Evolutionary conservation across 2,797 vertebrate species (phyloP).

Genomic region (Cynodonichthys magdalenae): DNA sequence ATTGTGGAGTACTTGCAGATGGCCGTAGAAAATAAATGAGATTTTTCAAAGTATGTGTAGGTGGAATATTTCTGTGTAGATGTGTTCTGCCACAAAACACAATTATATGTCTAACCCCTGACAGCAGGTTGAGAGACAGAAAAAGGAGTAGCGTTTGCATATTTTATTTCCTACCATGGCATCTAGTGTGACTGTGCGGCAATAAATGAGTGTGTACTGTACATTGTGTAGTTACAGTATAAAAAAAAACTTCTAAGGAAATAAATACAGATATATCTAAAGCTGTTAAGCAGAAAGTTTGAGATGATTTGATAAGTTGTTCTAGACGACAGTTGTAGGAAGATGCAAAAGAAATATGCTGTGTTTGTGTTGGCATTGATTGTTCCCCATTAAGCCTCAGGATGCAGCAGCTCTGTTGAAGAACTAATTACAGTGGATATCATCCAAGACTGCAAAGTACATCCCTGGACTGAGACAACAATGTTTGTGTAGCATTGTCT

Average conservation of each 20-base stretch:
- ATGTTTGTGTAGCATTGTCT: slow-evolving; percentile 58
- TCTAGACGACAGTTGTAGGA: slow-evolving; percentile 36
- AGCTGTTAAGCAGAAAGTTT: slow-evolving; percentile 43
- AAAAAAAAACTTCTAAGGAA: slow-evolving; percentile 17
- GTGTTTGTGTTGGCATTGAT: slow-evolving; percentile 76
- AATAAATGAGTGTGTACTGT: slow-evolving; percentile 1
- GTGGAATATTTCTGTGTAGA: slow-evolving; percentile 74
- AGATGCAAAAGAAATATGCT: slow-evolving; percentile 40
- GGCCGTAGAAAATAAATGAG: slow-evolving; percentile 75
- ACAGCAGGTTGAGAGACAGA: slow-evolving; percentile 68
- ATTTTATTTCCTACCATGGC: slow-evolving; percentile 47
- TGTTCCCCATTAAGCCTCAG: slow-evolving; percentile 75
- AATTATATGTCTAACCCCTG: slow-evolving; percentile 74
- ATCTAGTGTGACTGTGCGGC: slow-evolving; percentile 12
- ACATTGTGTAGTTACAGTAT: slow-evolving; percentile 21
- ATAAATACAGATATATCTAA: slow-evolving; percentile 21
- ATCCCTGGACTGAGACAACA: slow-evolving; percentile 54
- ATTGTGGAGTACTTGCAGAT: slow-evolving; percentile 72
- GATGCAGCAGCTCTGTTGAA: slow-evolving; percentile 67
- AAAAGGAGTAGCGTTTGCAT: slow-evolving; percentile 64
- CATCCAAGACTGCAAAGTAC: slow-evolving; percentile 65
- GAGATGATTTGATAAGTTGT: slow-evolving; percentile 42
- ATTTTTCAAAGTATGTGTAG: slow-evolving; percentile 76
- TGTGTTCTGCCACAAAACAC: slow-evolving; percentile 65
- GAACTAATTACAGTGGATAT: slow-evolving; percentile 77